Evolutionary conservation across 2,888 invertebrate genomes (phyloP), one percentile per base, ranked within the genome.

Genomic region (Lacanobia oleracea): DNA sequence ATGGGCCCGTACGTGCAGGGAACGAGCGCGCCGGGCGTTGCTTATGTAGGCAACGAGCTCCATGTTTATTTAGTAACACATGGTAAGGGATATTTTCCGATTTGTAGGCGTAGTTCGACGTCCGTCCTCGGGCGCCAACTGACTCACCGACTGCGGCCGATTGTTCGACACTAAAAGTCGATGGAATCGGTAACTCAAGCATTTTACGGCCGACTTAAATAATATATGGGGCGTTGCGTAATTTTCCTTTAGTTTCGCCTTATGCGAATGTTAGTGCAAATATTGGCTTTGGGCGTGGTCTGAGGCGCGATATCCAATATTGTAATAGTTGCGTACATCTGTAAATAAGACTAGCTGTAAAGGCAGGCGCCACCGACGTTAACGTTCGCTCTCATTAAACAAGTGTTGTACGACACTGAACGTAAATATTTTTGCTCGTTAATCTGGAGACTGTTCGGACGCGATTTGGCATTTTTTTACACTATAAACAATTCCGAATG

Each of bases 211-310:
- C 91, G 91, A 91, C 92, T 93, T 92, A 90, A 92, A 93, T 94
- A 95, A 94, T 93, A 94, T 94, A 94, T 93, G 94, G 92, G 93
- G 93, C 93, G 92, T 93, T 94, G 91, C 94, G 94, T 93, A 94
- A 93, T 92, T 91, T 92, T 88, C 88, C 88, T 90, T 91, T 87
- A 88, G 90, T 86, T 91, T 88, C 86, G 88, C 89, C 88, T 89
- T 91, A 91, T 88, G 87, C 89, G 88, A 88, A 89, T 88, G 87
- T 90, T 88, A 89, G 89, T 87, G 86, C 91, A 90, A 91, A 91
- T 90, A 90, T 91, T 90, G 87, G 86, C 84, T 84, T 79, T 75
- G 80, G 84, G 84, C 81, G 86, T 84, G 84, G 82, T 81, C 80
- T 83, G 33, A 48, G 23, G 65, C 61, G 50, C 76, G 79, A 75